Conservation (phyloP, 2,888 invertebrate genomes). For the Drosophila multiciliata region DNA sequence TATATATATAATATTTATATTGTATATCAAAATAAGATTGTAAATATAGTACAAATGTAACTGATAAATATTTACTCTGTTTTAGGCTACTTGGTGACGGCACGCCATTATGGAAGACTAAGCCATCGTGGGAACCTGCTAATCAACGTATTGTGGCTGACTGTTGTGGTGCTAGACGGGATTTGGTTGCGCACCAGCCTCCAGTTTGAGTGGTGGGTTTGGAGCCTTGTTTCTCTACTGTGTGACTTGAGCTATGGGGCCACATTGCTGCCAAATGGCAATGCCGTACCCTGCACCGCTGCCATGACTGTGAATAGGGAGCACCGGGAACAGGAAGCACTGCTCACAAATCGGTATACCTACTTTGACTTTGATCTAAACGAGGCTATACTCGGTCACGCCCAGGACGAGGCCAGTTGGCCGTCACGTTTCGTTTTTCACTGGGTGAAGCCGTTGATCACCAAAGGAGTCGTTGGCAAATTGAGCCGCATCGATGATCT, state of each 20-base stretch:
- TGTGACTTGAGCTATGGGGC: constrained; percentile 89
- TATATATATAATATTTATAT: background rate
- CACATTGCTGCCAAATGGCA: constrained; percentile 88
- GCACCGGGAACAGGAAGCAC: constrained; percentile 86
- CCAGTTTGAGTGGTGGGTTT: constrained; percentile 86
- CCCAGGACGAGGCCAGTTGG: constrained; percentile 90
- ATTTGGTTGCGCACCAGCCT: constrained; percentile 90
- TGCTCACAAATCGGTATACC: constrained; percentile 87
- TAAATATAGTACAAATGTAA: background rate
- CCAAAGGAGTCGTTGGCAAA: constrained; percentile 91
- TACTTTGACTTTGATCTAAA: constrained; percentile 89
- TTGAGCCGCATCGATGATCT: constrained; percentile 92
- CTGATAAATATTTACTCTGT: background rate
- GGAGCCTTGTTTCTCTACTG: constrained; percentile 87
- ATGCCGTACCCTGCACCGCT: constrained; percentile 81
- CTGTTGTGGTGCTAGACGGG: constrained; percentile 88
- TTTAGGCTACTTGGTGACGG: constrained; percentile 86
- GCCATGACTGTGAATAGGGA: constrained; percentile 18
- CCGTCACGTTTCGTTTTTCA: constrained; percentile 92
- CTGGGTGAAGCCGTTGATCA: constrained; percentile 94
- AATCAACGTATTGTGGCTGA: constrained; percentile 89
- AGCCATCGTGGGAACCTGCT: constrained; percentile 91
- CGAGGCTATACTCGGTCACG: constrained; percentile 91
- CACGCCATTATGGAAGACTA: constrained; percentile 88
- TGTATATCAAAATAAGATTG: background rate